Conservation (phyloP, 1,140 invertebrate species). For the Latrodectus geometricus region DNA sequence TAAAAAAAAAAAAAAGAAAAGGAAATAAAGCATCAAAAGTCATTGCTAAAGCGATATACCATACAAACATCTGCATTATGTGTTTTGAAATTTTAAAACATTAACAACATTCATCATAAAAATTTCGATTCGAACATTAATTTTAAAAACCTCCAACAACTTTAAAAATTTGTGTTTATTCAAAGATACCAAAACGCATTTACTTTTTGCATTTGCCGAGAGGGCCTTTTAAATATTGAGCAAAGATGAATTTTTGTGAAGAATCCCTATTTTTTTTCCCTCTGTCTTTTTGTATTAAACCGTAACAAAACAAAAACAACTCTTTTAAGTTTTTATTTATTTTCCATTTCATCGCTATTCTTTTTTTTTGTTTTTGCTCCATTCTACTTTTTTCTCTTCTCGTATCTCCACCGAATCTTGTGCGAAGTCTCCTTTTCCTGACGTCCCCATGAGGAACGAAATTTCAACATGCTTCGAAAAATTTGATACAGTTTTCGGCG, state of each 20-base stretch:
- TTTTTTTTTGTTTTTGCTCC: neutral
- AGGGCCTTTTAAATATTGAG: neutral
- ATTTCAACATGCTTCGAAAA: constrained; percentile 59
- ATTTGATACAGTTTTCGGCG: constrained; percentile 57
- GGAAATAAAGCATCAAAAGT: too few species aligned
- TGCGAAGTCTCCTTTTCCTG: neutral
- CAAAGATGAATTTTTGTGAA: constrained; percentile 25
- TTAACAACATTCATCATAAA: too few species aligned
- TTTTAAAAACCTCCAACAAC: too few species aligned
- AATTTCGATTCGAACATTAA: too few species aligned
- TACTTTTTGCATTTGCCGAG: neutral
- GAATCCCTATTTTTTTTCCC: neutral
- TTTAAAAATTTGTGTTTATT: too few species aligned
- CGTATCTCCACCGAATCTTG: neutral
- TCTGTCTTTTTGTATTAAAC: constrained; percentile 30
- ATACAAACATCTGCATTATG: too few species aligned
- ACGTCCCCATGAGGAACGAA: constrained; percentile 19
- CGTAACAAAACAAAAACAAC: constrained; percentile 51
- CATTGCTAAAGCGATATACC: too few species aligned
- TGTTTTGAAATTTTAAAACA: too few species aligned
- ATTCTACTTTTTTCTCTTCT: neutral
- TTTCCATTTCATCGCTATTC: constrained; percentile 37
- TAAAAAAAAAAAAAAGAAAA: too few species aligned
- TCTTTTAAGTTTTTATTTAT: constrained; percentile 54
- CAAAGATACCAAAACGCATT: too few species aligned